Percentiles rank a stretch among this genome's conserved stretches.
Evolutionary conservation across 2,113 vertebrate species (phyloP).

Genomic region (Chloropsis cyanopogon): DNA sequence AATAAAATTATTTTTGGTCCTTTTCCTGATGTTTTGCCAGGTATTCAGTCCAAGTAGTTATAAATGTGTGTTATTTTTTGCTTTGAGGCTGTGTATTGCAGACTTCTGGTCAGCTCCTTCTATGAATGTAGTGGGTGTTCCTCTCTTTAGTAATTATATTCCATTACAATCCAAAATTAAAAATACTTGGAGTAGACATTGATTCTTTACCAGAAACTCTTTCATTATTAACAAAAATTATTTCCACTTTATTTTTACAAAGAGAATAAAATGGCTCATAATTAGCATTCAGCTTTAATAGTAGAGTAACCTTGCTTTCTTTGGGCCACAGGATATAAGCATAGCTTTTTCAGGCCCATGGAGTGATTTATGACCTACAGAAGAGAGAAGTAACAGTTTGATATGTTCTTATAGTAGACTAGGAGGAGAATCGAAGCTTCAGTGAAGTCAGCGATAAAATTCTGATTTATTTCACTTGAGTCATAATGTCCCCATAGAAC

Average conservation of each 20-base stretch:
- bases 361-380: neutral
- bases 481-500: neutral
- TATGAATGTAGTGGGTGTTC: neutral
- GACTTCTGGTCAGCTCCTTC: neutral
- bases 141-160: neutral
- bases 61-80: neutral
- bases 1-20: neutral
- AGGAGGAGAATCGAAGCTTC: neutral
- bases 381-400: slow-evolving; percentile 11
- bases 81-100: neutral
- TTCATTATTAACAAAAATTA: neutral
- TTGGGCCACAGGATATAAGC: neutral
- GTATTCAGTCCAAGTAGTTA: neutral
- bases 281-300: neutral
- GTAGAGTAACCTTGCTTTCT: neutral
- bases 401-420: neutral
- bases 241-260: neutral
- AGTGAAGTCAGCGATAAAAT: slow-evolving; percentile 26
- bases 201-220: neutral
- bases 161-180: neutral
- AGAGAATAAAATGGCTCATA: neutral
- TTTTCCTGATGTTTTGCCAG: slow-evolving; percentile 3
- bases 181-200: neutral
- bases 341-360: neutral
- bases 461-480: neutral